Evolutionary conservation across 2,888 invertebrate species (phyloP).

Genomic region (Mesochorus sp.): DNA sequence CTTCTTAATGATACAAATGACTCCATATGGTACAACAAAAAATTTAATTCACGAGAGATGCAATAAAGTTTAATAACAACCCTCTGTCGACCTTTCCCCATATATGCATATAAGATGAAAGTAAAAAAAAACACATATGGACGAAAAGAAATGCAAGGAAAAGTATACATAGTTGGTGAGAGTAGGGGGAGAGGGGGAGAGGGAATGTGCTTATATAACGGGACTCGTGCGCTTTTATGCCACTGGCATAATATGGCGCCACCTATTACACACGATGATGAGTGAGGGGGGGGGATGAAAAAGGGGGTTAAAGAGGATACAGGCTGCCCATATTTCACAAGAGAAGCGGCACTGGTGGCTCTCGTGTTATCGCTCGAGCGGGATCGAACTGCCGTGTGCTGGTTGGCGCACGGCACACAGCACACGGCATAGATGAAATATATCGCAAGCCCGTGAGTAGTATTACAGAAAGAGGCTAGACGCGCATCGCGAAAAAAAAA

Average conservation of each 20-base stretch:
- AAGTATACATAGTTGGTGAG: slow-evolving; percentile 1
- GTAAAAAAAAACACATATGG: not conserved
- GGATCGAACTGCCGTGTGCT: slow-evolving; percentile 41
- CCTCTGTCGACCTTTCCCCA: not conserved
- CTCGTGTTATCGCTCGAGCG: slow-evolving; percentile 44
- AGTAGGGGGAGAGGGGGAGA: not conserved
- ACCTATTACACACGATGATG: slow-evolving; percentile 37
- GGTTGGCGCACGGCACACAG: slow-evolving; percentile 26
- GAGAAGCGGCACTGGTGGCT: slow-evolving; percentile 32
- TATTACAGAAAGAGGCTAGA: slow-evolving; percentile 5
- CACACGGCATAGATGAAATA: not conserved
- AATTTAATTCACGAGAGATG: slow-evolving; percentile 2
- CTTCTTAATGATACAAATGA: not conserved
- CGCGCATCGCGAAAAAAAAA: slow-evolving; percentile 22
- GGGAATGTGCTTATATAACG: not conserved
- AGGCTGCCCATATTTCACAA: slow-evolving; percentile 52
- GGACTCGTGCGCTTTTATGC: slow-evolving; percentile 12
- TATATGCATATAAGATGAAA: not conserved
- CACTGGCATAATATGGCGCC: slow-evolving; percentile 41
- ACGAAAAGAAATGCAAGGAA: slow-evolving; percentile 18
- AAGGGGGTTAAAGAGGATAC: slow-evolving; percentile 17
- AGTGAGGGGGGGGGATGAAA: not conserved
- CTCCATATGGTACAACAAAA: not conserved
- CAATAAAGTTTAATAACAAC: slow-evolving; percentile 4
- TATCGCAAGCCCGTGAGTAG: slow-evolving; percentile 12